phyloP scores from a whole-genome alignment of 2,797 vertebrate genomes.

The Fratercula arctica region DNA sequence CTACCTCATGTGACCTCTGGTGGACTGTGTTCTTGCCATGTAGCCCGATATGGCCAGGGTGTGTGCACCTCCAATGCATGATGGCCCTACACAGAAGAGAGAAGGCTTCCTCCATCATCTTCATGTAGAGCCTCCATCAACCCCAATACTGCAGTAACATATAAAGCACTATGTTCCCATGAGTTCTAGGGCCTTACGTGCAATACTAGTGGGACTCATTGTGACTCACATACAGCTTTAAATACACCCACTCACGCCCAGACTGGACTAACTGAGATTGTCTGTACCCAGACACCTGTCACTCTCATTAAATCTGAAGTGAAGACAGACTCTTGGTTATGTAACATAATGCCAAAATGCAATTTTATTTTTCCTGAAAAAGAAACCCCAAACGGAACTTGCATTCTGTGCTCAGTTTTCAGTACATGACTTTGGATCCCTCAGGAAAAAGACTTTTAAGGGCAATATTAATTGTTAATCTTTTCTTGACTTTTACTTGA shows the following conservation, averaged over 20 bases:
- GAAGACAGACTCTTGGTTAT: background rate
- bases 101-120: background rate
- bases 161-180: background rate
- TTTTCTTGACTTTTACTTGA: background rate
- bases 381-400: background rate
- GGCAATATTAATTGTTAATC: conserved; percentile 4
- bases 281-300: background rate
- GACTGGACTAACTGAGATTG: background rate
- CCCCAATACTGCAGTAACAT: background rate
- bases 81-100: background rate
- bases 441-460: background rate
- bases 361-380: background rate
- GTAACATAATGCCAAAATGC: background rate
- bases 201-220: background rate
- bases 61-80: background rate
- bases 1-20: background rate
- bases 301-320: background rate
- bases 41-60: background rate
- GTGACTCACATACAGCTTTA: background rate
- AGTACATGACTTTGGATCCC: background rate
- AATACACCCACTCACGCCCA: background rate
- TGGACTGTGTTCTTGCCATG: background rate
- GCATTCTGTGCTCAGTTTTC: background rate
- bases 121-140: background rate
- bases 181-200: background rate